Evolutionary conservation across 1,140 invertebrate species (phyloP), one percentile per base, ranked within the genome.

Genomic region (Zaprionus davidi): DNA sequence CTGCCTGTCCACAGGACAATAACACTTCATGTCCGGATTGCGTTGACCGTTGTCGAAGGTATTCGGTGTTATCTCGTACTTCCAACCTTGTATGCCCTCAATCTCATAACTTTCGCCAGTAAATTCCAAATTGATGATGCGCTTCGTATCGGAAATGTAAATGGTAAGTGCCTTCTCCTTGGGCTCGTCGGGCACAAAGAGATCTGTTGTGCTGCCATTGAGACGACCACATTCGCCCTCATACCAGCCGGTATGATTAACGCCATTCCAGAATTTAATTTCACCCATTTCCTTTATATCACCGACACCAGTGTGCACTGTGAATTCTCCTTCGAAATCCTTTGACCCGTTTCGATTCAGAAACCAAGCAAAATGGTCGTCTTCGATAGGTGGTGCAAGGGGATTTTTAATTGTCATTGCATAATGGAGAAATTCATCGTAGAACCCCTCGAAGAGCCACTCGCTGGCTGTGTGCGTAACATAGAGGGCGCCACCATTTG

Each of bases 291-390:
- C 92, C 5, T 93, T 91, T 49, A 97, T 94, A 83, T 96, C 94
- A 3, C 92, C 88, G 2, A 91, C 92, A 4, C 97, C 97, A 1
- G 96, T 96, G 51, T 95, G 94, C 93, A 97, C 96, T 12, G 95
- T 95, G 79, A 96, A 97, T 13, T 93, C 93, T 3, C 97, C 97
- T 91, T 97, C 97, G 77, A 95, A 97, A 1, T 93, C 94, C 17
- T 94, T 92, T 0, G 96, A 96, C 7, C 93, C 93, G 87, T 97
- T 97, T 55, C 96, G 94, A 95, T 96, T 84, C 81, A 96, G 96
- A 84, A 97, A 97, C 96, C 96, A 97, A 2, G 95, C 96, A 92
- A 97, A 97, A 80, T 95, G 95, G 67, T 95, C 93, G 70, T 93
- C 95, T 2, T 96, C 95, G 49, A 97, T 95, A 38, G 94, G 92